A percentile compares a stretch with the other conserved stretches of the same genome.
Evolutionary conservation across 2,113 vertebrate species (phyloP).

Genomic region (Microcebus murinus): DNA sequence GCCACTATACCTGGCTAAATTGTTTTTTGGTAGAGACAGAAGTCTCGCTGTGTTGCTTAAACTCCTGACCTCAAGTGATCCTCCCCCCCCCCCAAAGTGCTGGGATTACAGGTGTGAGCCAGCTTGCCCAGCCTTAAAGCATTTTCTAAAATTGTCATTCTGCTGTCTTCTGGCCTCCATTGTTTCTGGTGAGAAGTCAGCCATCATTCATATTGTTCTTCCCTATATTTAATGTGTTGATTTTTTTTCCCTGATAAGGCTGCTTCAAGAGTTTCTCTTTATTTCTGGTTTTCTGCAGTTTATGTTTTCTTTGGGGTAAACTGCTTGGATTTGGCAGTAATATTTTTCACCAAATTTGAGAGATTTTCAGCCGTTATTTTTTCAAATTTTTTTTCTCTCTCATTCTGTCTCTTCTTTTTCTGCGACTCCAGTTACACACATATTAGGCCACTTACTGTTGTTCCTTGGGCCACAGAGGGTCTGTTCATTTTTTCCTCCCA

Average conservation of each 20-base stretch:
- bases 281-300: not conserved
- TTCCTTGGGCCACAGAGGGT: not conserved
- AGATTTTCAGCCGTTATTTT: not conserved
- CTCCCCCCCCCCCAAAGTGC: not conserved
- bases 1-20: not conserved
- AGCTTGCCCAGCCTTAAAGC: not conserved
- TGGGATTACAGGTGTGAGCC: not conserved
- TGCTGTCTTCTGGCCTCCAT: not conserved
- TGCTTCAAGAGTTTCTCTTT: not conserved
- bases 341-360: not conserved
- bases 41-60: not conserved
- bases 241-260: not conserved
- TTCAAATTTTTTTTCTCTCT: not conserved
- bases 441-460: not conserved
- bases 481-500: not conserved
- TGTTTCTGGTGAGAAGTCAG: not conserved
- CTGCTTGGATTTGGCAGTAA: not conserved
- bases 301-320: not conserved
- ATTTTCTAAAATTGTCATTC: not conserved
- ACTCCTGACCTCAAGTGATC: not conserved
- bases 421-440: not conserved
- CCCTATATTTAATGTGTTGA: not conserved
- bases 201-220: not conserved
- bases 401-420: not conserved
- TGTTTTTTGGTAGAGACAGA: not conserved